Evolutionary conservation across 2,113 vertebrate genomes (phyloP).

Genomic region (Sprattus sprattus): DNA sequence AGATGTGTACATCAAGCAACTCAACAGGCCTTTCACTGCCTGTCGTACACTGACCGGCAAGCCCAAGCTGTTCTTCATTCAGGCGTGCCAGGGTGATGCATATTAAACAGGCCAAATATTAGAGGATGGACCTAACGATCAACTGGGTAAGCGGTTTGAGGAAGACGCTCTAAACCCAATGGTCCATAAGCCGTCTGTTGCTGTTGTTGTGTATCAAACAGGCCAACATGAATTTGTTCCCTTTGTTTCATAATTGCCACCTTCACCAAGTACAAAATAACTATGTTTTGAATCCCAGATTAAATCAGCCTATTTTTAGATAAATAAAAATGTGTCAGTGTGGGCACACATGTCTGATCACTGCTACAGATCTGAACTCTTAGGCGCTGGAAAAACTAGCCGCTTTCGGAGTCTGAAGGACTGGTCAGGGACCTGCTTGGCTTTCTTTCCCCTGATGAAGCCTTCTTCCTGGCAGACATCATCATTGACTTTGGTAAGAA

Average conservation of each 20-base stretch:
- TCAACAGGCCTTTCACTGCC: slow-evolving; percentile 58
- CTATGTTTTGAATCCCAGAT: background rate
- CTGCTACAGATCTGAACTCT: background rate
- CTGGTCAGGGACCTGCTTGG: slow-evolving; percentile 85
- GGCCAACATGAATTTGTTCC: too few species aligned
- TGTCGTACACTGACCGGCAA: slow-evolving; percentile 64
- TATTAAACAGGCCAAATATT: slow-evolving; percentile 42
- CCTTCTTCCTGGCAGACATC: slow-evolving; percentile 70
- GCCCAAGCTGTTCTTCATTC: slow-evolving; percentile 76
- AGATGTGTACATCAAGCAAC: slow-evolving; percentile 60
- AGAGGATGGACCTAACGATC: slow-evolving; percentile 4
- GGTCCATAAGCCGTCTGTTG: slow-evolving; percentile 39
- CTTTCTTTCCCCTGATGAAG: background rate
- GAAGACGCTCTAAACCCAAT: slow-evolving; percentile 32
- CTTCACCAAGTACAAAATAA: background rate
- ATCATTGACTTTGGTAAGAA: slow-evolving; percentile 81
- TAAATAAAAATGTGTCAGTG: background rate
- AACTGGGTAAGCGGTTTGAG: slow-evolving; percentile 26
- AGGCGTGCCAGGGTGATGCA: slow-evolving; percentile 63
- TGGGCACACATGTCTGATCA: too few species aligned
- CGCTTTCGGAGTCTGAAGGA: slow-evolving; percentile 81
- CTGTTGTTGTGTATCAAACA: too few species aligned
- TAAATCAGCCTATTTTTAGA: background rate
- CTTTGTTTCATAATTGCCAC: background rate
- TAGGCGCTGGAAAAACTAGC: slow-evolving; percentile 68